These are phyloP conservation scores for Chrysocyon brachyurus DNA, from an alignment of 2,797 vertebrate species.

Conservation along the genomic window DNA sequence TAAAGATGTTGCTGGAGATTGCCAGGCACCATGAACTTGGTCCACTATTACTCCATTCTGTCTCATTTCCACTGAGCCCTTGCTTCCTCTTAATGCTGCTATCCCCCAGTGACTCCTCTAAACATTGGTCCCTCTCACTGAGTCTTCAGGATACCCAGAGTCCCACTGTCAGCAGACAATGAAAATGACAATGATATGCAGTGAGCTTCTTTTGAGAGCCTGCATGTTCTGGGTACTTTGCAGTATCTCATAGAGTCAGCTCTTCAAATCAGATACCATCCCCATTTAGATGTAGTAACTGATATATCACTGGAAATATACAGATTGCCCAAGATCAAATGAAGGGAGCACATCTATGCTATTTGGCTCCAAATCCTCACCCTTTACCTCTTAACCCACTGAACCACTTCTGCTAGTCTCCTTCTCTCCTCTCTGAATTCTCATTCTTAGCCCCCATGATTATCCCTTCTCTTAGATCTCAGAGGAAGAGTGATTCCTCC, in stretches of 20 bases:
- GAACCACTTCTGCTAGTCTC: background rate
- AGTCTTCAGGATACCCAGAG: background rate
- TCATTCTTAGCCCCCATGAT: background rate
- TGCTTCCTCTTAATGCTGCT: background rate
- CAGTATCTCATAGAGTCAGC: background rate
- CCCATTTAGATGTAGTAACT: background rate
- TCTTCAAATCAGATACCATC: constrained; percentile 6
- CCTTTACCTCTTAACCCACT: background rate
- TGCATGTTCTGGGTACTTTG: background rate
- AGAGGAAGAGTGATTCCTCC: background rate
- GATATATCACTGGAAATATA: background rate
- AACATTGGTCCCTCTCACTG: background rate
- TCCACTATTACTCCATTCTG: background rate
- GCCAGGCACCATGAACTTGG: background rate
- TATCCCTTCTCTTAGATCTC: background rate
- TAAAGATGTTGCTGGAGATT: background rate
- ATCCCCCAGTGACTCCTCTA: background rate
- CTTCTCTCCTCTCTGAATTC: background rate
- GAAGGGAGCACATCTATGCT: background rate
- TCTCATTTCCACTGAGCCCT: background rate
- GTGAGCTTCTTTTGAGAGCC: background rate
- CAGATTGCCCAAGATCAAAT: background rate
- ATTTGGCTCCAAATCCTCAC: background rate
- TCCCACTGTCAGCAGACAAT: background rate
- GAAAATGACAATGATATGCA: background rate